Percentiles rank a stretch among this genome's conserved stretches.
Evolutionary conservation across 2,888 invertebrate species (phyloP).

Genomic region (Diplolepis rosae): DNA sequence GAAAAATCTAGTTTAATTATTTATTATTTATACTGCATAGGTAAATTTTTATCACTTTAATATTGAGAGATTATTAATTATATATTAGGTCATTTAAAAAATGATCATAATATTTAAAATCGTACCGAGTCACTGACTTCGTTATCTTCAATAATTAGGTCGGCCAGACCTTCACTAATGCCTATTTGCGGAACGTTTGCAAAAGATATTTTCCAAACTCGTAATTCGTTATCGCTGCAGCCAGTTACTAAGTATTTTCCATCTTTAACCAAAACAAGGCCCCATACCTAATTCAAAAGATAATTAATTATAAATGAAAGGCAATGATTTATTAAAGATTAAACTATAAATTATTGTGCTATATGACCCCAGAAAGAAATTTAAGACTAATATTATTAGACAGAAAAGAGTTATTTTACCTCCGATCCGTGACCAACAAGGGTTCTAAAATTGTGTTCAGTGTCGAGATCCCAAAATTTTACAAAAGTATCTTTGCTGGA

Average conservation of each 20-base stretch:
- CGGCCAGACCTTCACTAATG: conserved; percentile 72
- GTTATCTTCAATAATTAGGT: conserved; percentile 74
- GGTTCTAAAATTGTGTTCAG: conserved; percentile 96
- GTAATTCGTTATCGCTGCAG: conserved; percentile 87
- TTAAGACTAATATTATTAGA: too few relatives aligned
- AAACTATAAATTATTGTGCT: too few relatives aligned
- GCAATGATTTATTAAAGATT: not conserved
- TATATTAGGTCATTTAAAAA: not conserved
- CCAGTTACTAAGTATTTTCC: conserved; percentile 92
- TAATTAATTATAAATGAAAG: conserved; percentile 35
- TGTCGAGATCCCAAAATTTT: conserved; percentile 97
- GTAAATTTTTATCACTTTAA: too few relatives aligned
- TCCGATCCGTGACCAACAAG: conserved; percentile 91
- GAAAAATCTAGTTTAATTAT: too few relatives aligned
- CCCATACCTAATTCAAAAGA: conserved; percentile 82
- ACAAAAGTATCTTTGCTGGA: conserved; percentile 95
- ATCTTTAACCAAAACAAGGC: conserved; percentile 84
- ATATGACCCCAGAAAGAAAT: too few relatives aligned
- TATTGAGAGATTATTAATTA: too few relatives aligned
- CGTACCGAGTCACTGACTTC: conserved; percentile 42
- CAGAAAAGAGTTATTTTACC: conserved; percentile 71
- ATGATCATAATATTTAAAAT: not conserved
- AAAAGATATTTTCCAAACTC: conserved; percentile 87
- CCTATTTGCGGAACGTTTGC: conserved; percentile 73
- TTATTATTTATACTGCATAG: too few relatives aligned